Conservation (phyloP, 2,888 invertebrate species). For the Ochlodes sylvanus region DNA sequence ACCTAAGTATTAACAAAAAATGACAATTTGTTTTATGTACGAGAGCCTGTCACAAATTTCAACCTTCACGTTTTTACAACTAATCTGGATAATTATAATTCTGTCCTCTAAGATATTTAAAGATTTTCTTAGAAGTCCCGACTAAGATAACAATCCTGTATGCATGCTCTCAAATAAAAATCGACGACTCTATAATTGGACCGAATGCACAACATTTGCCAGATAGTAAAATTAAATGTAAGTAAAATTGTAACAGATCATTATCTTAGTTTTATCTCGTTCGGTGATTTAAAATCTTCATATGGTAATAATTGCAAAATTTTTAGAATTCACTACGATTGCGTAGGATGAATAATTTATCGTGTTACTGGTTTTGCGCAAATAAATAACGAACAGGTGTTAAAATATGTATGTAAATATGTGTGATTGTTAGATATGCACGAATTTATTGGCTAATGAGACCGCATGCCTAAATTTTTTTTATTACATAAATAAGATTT, state of each 20-base stretch:
- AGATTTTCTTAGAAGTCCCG: too few relatives aligned
- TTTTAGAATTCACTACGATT: slow-evolving; percentile 1
- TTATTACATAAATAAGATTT: too few relatives aligned
- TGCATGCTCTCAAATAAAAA: background rate
- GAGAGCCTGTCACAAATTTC: too few relatives aligned
- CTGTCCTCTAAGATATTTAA: too few relatives aligned
- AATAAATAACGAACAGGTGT: slow-evolving; percentile 1
- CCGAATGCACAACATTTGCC: background rate
- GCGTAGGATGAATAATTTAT: slow-evolving; percentile 1
- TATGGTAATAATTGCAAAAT: background rate
- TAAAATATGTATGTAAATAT: background rate
- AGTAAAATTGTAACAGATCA: background rate
- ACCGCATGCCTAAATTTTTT: slow-evolving; percentile 10
- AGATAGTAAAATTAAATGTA: background rate
- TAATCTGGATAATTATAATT: too few relatives aligned
- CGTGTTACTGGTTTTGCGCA: background rate
- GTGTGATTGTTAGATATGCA: slow-evolving; percentile 3
- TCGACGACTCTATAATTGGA: background rate
- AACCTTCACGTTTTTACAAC: too few relatives aligned
- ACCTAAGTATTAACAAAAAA: too few relatives aligned
- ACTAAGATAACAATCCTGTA: background rate
- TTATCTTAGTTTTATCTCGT: background rate
- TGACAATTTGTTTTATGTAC: too few relatives aligned
- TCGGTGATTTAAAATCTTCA: background rate
- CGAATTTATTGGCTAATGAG: slow-evolving; percentile 15